phyloP scores from a whole-genome alignment of 2,888 invertebrate species.

The Therioaphis trifolii region DNA sequence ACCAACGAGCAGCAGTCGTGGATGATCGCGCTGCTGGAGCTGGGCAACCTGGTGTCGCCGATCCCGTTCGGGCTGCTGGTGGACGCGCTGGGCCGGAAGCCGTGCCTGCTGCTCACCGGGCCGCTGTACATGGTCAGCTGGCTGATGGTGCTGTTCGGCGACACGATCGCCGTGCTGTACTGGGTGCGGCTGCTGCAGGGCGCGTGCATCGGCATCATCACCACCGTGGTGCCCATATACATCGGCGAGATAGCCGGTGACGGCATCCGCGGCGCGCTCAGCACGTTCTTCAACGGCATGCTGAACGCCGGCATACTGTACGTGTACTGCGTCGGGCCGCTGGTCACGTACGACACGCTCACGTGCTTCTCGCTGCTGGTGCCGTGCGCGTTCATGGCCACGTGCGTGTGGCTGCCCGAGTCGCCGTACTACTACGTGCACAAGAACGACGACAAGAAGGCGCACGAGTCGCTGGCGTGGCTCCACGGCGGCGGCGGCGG shows the following conservation, averaged over 20 bases:
- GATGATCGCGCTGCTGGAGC: slow-evolving; percentile 66
- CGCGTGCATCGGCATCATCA: slow-evolving; percentile 65
- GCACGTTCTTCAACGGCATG: slow-evolving; percentile 66
- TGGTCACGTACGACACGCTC: slow-evolving; percentile 63
- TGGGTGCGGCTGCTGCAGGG: slow-evolving; percentile 66
- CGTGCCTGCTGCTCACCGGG: slow-evolving; percentile 65
- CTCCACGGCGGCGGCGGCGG: slow-evolving; percentile 57
- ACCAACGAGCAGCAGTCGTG: slow-evolving; percentile 65
- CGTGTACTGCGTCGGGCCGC: slow-evolving; percentile 65
- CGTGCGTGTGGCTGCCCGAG: slow-evolving; percentile 74
- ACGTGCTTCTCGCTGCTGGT: slow-evolving; percentile 69
- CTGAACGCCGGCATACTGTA: slow-evolving; percentile 64
- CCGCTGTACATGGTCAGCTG: slow-evolving; percentile 65
- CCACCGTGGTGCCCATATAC: slow-evolving; percentile 66
- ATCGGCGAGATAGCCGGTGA: slow-evolving; percentile 66
- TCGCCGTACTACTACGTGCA: slow-evolving; percentile 75
- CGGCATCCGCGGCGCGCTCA: slow-evolving; percentile 65
- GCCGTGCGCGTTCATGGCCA: slow-evolving; percentile 70
- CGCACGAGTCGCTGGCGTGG: slow-evolving; percentile 64
- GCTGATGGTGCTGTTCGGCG: slow-evolving; percentile 65
- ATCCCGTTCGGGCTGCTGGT: slow-evolving; percentile 66
- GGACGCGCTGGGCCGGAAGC: slow-evolving; percentile 65
- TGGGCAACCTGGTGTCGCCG: slow-evolving; percentile 66
- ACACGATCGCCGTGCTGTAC: slow-evolving; percentile 65
- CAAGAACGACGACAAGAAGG: slow-evolving; percentile 70